Evolutionary conservation across 2,888 invertebrate genomes (phyloP).

Genomic region (Luperina testacea): DNA sequence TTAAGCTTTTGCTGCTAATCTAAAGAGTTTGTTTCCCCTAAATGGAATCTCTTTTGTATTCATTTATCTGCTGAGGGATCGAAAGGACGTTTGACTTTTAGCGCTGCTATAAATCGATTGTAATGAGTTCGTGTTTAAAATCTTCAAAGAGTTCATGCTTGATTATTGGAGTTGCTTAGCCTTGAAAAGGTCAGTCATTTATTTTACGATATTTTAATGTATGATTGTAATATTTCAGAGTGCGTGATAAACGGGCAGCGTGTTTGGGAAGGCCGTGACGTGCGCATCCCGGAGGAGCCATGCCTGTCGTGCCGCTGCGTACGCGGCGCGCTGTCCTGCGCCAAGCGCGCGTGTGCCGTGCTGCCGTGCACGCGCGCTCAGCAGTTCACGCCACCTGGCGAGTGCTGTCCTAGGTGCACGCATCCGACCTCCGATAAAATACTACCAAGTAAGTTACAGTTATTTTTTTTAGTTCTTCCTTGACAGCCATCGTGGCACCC

Average conservation of each 20-base stretch:
- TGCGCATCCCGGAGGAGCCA: conserved; percentile 95
- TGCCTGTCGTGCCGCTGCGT: conserved; percentile 96
- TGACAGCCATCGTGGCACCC: too few relatives aligned
- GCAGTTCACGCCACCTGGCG: conserved; percentile 93
- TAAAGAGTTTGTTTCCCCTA: conserved; percentile 67
- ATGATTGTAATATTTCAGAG: conserved; percentile 86
- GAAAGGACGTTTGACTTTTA: conserved; percentile 68
- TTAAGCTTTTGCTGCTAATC: conserved; percentile 75
- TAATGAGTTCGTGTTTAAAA: conserved; percentile 70
- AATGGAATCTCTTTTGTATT: conserved; percentile 71
- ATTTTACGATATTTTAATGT: conserved; percentile 22
- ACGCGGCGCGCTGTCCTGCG: conserved; percentile 93
- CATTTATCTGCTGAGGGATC: conserved; percentile 70
- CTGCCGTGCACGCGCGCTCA: conserved; percentile 94
- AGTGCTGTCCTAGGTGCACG: conserved; percentile 93
- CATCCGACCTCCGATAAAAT: conserved; percentile 88
- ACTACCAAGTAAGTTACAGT: conserved; percentile 79
- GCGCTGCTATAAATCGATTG: conserved; percentile 69
- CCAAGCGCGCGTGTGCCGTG: conserved; percentile 96
- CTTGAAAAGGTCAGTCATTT: conserved; percentile 22
- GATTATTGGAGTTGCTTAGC: conserved; percentile 40
- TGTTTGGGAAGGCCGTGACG: conserved; percentile 94
- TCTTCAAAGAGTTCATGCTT: conserved; percentile 53
- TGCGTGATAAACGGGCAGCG: conserved; percentile 95
- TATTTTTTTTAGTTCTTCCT: neutral